Evolutionary conservation across 2,888 invertebrate genomes (phyloP), one percentile per base, ranked within the genome.

Genomic region (Thymelicus sylvestris): DNA sequence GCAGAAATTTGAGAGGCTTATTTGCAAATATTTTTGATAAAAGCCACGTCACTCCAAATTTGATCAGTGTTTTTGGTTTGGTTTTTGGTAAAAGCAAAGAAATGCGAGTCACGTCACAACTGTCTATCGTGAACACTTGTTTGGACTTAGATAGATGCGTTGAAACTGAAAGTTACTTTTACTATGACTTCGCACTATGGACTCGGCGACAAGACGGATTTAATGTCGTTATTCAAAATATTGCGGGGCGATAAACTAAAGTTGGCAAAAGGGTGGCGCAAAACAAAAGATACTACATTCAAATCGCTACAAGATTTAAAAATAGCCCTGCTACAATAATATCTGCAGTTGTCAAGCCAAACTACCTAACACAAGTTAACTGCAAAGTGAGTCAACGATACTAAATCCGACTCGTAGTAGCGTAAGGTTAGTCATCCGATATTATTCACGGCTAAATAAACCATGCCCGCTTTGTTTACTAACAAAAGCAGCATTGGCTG

Each of bases 391-490:
- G 78, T 84, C 83, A 85, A 78, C 77, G 75, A 19, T 62, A 73
- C 82, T 79, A 83, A 82, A 77, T 84, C 76, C n/a, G 80, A 48
- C 60, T 77, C 75, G 76, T 64, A 74, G 76, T 73, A 73, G 71
- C 73, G 74, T 67, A 72, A 72, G 52, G 76, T 84, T 82, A 83
- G 79, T 85, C 83, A 84, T 74, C 73, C 73, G 72, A 73, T 77
- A 75, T 82, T 81, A 80, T 80, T 82, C 81, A 80, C 75, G 57
- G 72, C 75, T 66, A 80, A 81, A 81, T 80, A 79, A 75, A 76
- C 74, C 72, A 67, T 61, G 60, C 72, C 66, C 66, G 67, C 74
- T 77, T 72, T 81, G 82, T 83, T 81, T 80, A 80, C 80, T 74
- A 79, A 81, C 78, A 81, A 77, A 78, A 72, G 77, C 57, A 5